A percentile compares a stretch with the other conserved stretches of the same genome.
Evolutionary conservation across 2,888 invertebrate species (phyloP).

Genomic region (Parnassius mnemosyne): DNA sequence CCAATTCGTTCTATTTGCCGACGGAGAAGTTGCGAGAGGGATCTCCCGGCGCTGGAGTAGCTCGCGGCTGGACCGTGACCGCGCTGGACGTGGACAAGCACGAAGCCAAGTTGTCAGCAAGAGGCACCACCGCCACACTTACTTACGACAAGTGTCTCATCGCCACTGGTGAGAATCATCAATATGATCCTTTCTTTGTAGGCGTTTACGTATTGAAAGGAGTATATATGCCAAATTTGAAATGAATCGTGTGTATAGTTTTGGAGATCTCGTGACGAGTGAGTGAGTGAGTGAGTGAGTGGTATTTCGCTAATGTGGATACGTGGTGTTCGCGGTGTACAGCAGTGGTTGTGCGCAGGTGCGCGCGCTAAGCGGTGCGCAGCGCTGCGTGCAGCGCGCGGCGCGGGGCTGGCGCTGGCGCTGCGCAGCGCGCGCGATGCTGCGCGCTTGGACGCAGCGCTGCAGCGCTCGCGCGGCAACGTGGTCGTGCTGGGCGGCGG

Average conservation of each 20-base stretch:
- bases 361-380: slow-evolving; percentile 71
- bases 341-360: slow-evolving; percentile 30
- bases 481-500: slow-evolving; percentile 95
- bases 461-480: slow-evolving; percentile 74
- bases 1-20: slow-evolving; percentile 88
- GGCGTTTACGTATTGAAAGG: no score
- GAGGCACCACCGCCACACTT: slow-evolving; percentile 34
- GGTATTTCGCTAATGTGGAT: no score
- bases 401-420: slow-evolving; percentile 79
- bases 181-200: no score
- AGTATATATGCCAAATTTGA: no score
- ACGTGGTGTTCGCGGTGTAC: no score
- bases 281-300: no score
- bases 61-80: slow-evolving; percentile 34
- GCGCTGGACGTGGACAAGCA: slow-evolving; percentile 42
- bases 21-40: slow-evolving; percentile 48
- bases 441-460: slow-evolving; percentile 79
- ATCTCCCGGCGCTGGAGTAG: slow-evolving; percentile 28
- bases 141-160: slow-evolving; percentile 93
- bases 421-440: slow-evolving; percentile 69
- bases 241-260: no score
- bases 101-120: slow-evolving; percentile 46
- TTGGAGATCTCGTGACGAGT: no score
- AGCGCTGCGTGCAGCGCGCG: slow-evolving; percentile 79
- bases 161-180: slow-evolving; percentile 73